A percentile compares a stretch with the other conserved stretches of the same genome.
phyloP scores from a whole-genome alignment of 2,797 vertebrate genomes.

The Hydrolagus colliei region DNA sequence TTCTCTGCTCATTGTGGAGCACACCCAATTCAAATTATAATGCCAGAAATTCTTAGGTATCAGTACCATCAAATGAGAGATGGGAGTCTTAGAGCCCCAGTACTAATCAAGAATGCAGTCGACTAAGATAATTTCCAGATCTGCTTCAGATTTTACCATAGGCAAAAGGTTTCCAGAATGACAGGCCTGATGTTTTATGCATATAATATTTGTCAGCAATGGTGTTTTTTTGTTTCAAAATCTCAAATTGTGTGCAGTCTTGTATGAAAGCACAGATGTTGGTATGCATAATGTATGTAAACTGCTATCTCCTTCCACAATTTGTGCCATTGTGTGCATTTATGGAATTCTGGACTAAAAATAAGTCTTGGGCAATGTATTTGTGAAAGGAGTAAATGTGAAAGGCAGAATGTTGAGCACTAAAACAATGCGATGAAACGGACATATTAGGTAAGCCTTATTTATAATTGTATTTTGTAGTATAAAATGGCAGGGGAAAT shows the following conservation, averaged over 20 bases:
- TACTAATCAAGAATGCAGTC: background rate
- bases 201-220: constrained; percentile 7
- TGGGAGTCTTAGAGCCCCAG: background rate
- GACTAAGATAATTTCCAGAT: constrained; percentile 3
- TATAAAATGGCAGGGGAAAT: constrained; percentile 12
- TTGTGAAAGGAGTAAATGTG: background rate
- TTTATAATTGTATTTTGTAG: background rate
- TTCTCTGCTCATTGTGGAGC: background rate
- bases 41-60: background rate
- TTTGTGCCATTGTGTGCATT: background rate
- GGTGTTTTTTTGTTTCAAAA: constrained; percentile 5
- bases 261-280: constrained; percentile 30
- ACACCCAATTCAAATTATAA: background rate
- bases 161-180: background rate
- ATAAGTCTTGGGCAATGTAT: background rate
- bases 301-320: constrained; percentile 15
- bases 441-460: background rate
- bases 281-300: constrained; percentile 29
- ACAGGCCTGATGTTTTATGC: constrained; percentile 15
- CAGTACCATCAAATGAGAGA: background rate
- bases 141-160: background rate
- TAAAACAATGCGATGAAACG: constrained; percentile 4
- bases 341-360: background rate
- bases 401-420: background rate
- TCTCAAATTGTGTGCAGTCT: constrained; percentile 21